phyloP scores from a whole-genome alignment of 2,113 vertebrate genomes.

The Ptilonorhynchus violaceus region DNA sequence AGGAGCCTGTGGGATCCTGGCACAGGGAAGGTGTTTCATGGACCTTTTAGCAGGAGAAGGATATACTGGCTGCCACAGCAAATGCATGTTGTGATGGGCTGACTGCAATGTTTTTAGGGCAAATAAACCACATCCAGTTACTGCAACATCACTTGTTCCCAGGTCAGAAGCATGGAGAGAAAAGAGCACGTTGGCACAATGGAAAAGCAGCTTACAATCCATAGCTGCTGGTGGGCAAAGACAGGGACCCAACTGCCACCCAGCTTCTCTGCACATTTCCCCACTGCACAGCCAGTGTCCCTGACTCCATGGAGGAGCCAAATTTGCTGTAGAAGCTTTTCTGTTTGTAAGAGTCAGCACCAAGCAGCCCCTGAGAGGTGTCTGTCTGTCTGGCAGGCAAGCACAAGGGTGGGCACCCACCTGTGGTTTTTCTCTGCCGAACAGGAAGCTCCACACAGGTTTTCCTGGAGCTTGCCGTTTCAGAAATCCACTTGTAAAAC shows the following conservation, averaged over 20 bases:
- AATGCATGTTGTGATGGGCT: neutral
- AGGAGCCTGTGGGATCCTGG: neutral
- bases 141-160: neutral
- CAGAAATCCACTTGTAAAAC: neutral
- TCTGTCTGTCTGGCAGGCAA: neutral
- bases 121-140: neutral
- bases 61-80: neutral
- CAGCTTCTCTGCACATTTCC: neutral
- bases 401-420: rapidly evolving
- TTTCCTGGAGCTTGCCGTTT: neutral
- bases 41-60: neutral
- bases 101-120: neutral
- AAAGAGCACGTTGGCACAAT: neutral
- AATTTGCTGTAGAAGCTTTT: neutral
- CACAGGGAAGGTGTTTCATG: neutral
- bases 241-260: neutral
- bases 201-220: neutral
- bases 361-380: neutral
- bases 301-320: neutral
- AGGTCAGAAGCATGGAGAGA: neutral
- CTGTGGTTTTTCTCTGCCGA: neutral
- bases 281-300: neutral
- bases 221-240: neutral
- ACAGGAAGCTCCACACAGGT: neutral
- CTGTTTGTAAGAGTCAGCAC: neutral